Conservation (phyloP, 1,140 invertebrate genomes). For the Elysia chlorotica region DNA sequence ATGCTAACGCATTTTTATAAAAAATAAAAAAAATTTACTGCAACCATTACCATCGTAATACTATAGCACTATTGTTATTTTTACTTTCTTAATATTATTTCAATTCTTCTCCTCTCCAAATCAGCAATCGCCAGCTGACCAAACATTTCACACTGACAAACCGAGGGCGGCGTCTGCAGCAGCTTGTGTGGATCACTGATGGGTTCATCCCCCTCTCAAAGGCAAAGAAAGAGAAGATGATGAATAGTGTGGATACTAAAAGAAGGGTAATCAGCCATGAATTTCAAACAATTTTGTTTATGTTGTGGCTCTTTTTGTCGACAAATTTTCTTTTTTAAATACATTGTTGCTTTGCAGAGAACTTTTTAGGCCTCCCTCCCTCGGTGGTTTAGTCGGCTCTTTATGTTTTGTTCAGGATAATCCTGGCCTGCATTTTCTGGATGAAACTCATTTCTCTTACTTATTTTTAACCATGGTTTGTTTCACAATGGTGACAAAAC, state of each 20-base stretch:
- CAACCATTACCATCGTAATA: neutral
- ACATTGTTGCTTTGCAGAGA: no score
- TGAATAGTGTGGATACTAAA: neutral
- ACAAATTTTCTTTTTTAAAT: neutral
- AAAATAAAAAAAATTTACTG: no score
- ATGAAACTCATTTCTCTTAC: no score
- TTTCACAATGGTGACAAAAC: no score
- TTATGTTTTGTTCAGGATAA: no score
- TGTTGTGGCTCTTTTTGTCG: neutral
- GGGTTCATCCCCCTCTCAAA: conserved; percentile 45
- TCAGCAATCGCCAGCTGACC: conserved; percentile 51
- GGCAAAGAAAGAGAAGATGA: conserved; percentile 41
- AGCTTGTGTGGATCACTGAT: conserved; percentile 58
- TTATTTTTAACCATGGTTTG: no score
- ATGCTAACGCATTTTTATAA: no score
- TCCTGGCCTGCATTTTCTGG: no score
- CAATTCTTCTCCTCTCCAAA: neutral
- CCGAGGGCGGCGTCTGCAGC: conserved; percentile 59
- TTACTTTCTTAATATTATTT: neutral
- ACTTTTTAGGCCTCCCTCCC: no score
- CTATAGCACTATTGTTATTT: neutral
- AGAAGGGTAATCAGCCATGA: no score
- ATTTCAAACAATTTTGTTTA: neutral
- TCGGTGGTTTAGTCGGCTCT: no score
- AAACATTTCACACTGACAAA: conserved; percentile 59